Base-by-base conservation (phyloP, 2,888 invertebrate species). In the Drosophila testacea region DNA sequence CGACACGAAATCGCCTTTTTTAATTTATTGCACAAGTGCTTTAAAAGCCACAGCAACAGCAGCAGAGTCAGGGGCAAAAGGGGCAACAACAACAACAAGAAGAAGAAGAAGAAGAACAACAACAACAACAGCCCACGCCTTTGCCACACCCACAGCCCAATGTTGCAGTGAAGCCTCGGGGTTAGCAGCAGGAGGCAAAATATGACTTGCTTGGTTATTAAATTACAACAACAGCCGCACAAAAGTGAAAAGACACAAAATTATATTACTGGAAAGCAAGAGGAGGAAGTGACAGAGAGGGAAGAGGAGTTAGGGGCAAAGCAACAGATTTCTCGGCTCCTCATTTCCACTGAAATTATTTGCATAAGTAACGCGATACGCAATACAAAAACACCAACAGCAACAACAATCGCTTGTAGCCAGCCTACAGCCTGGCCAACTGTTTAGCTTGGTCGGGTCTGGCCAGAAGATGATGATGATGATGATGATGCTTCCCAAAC, bases 361-460 rank as follows among this genome's bases (percentile, higher is more conserved):
- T 86, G 89, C 88, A 89, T 86, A 89, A 89, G 88, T 88, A 86
- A 89, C 85, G 85, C 85, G 89, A 86, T 89, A 86, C 74, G 88
- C 88, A 85, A 48, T 41, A 66, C 81, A 66, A 73, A 39, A 46
- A 46, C 28, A 10, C 34, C 28, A 67, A 11, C 38, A 44, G 27
- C 34, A 60, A 61, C 76, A 59, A 69, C 63, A 63, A 61, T 61
- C 34, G 46, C 39, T 47, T 41, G 41, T 50, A 34, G 50, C 36
- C 48, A 48, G 56, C 42, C 65, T 34, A 50, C 51, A 61, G 69
- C 72, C 67, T 57, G 61, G 44, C 41, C 56, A 54, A 51, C 28
- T 56, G 61, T 51, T 51, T 57, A 61, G 69, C 72, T 65, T 55
- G 61, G 44, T 38, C 56, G 50, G 47, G 61, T 51, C 36, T 57